A percentile compares a stretch with the other conserved stretches of the same genome.
phyloP scores from a whole-genome alignment of 2,797 vertebrate genomes.

The Urocyon cinereoargenteus region DNA sequence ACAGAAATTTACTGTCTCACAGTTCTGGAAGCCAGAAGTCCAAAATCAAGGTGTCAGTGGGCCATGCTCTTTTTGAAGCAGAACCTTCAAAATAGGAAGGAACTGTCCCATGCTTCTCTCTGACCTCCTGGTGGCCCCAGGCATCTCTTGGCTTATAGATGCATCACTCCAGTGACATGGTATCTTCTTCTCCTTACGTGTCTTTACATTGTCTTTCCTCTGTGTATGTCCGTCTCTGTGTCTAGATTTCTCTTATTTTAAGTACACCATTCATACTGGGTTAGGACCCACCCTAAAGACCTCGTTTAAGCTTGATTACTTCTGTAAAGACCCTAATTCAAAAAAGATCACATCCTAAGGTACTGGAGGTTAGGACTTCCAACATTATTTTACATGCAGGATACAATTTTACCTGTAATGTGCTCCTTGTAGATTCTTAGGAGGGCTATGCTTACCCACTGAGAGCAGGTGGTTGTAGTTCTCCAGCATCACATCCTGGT shows the following conservation, averaged over 20 bases:
- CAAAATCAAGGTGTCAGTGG: not conserved
- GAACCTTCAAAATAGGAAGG: not conserved
- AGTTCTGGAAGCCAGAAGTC: not conserved
- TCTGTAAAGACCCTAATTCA: conserved; percentile 7
- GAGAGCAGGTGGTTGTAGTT: conserved; percentile 79
- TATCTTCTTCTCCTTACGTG: conserved; percentile 23
- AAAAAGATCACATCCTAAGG: conserved; percentile 23
- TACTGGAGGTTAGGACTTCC: not conserved
- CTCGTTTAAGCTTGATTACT: conserved; percentile 39
- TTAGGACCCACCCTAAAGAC: not conserved
- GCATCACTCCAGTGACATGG: not conserved
- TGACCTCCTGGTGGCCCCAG: not conserved
- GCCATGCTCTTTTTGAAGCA: not conserved
- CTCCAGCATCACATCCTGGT: conserved; percentile 80
- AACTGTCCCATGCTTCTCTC: not conserved
- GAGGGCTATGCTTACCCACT: conserved; percentile 72
- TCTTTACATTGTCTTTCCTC: not conserved
- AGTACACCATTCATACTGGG: not conserved
- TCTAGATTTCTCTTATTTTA: not conserved
- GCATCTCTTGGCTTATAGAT: not conserved
- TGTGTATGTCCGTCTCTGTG: not conserved
- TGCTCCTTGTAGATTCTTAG: not conserved
- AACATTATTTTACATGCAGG: not conserved
- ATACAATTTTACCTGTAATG: not conserved
- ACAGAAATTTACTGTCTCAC: not conserved